These are phyloP conservation scores for Elaeidobius kamerunicus DNA, from an alignment of 2,888 invertebrate genomes.

Conservation along the genomic window DNA sequence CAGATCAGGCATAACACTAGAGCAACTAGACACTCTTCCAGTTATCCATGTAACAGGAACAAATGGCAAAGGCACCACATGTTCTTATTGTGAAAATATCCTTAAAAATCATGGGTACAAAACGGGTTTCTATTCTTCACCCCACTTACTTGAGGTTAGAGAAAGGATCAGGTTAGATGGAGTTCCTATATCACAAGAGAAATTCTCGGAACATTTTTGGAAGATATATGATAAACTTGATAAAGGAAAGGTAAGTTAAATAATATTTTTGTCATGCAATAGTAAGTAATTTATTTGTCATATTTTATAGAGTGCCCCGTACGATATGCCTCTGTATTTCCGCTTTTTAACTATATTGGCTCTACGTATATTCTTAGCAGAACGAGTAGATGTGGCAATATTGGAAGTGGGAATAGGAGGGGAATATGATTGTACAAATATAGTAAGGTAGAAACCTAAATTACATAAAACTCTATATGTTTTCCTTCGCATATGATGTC, in stretches of 20 bases:
- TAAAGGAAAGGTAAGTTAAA: slow-evolving; percentile 49
- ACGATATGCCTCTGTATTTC: slow-evolving; percentile 91
- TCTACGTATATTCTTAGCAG: slow-evolving; percentile 80
- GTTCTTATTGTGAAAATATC: slow-evolving; percentile 89
- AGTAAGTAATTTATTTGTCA: no score
- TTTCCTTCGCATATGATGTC: no score
- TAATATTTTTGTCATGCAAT: slow-evolving; percentile 2
- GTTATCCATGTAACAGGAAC: slow-evolving; percentile 96
- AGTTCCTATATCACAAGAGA: slow-evolving; percentile 64
- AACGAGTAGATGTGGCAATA: slow-evolving; percentile 88
- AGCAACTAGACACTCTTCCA: slow-evolving; percentile 69
- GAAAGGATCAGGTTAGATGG: slow-evolving; percentile 92
- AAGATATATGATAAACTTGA: slow-evolving; percentile 66
- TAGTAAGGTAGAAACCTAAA: slow-evolving; percentile 61
- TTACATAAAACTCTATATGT: background rate
- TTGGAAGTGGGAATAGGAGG: slow-evolving; percentile 98
- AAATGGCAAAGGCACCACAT: slow-evolving; percentile 97
- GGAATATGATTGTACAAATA: slow-evolving; percentile 89
- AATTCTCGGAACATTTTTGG: slow-evolving; percentile 82
- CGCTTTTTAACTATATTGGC: slow-evolving; percentile 91
- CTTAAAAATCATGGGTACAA: slow-evolving; percentile 77
- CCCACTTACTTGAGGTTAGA: slow-evolving; percentile 87
- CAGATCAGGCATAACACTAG: slow-evolving; percentile 62
- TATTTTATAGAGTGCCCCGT: slow-evolving; percentile 52
- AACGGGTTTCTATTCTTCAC: slow-evolving; percentile 95